Evolutionary conservation across 2,888 invertebrate species (phyloP), one percentile per base, ranked within the genome.

Genomic region (Linnaemya vulpina): DNA sequence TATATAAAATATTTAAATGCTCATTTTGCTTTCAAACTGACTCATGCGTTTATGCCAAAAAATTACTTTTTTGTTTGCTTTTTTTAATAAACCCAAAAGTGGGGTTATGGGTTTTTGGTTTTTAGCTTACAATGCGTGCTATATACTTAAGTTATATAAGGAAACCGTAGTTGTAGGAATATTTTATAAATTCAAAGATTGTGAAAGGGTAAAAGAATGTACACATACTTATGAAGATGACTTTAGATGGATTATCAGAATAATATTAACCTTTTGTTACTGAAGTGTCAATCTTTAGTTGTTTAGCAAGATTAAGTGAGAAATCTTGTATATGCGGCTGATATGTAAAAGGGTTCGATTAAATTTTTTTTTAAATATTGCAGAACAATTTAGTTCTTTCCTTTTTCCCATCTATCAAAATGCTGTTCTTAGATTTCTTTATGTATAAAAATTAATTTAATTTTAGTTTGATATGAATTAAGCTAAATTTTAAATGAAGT

Each of bases 231-330:
- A 13, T 30, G 67, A 11, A 46, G 3, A 22, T 17, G 10, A 9
- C 9, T 51, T 40, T 58, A 25, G 10, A 25, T 60, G 46, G 30
- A 20, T 20, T 20, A 63, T 63, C 10, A 25, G n/a, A 43, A 43
- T 71, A 15, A 10, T 49, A 60, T 46, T 11, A 62, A 62, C 65
- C 65, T 55, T 76, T 76, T 76, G 11, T 20, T 67, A 55, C 20
- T 46, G 43, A 76, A 75, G 40, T 65, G 43, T 76, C 55, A 76
- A 65, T 55, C 62, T 65, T 53, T 46, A 46, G 20, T 63, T 65
- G 35, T 10, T 63, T 63, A 63, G 40, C 30, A 67, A 65, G 30
- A 65, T 75, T 75, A 75, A 75, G 43, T 76, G 75, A 76, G 65
- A 65, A 43, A 55, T 15, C 43, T 30, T 67, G 9, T 7, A n/a